Evolutionary conservation across 1,140 invertebrate genomes (phyloP), one percentile per base, ranked within the genome.

Genomic region (Cydia splendana): DNA sequence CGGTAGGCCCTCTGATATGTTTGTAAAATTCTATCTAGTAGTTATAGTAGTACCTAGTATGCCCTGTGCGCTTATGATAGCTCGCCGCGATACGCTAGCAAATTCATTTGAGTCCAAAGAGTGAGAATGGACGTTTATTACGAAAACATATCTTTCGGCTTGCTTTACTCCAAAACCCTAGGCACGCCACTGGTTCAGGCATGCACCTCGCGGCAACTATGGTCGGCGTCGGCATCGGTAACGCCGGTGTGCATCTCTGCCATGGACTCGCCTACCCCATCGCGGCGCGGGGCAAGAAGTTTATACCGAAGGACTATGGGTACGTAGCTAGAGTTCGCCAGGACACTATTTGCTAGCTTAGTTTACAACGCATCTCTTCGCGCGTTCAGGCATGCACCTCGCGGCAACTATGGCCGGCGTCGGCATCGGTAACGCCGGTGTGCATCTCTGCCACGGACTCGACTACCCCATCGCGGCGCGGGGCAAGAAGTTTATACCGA

Each of bases 171-270:
- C n/a, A n/a, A n/a, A n/a, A n/a, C n/a, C n/a, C n/a, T n/a, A n/a
- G n/a, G n/a, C n/a, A n/a, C n/a, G n/a, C n/a, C n/a, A n/a, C n/a
- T n/a, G n/a, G 97, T 6, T 96, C 97, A 2, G 92, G 95, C 77
- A 98, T 98, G 97, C 97, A 98, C 89, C 93, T 98, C 38, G 97
- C 98, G 0, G 97, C 97, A 75, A 96, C 97, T 0, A 98, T 98
- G 95, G 98, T 98, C 65, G 98, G 98, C 28, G 97, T 98, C 77
- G 98, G 98, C 28, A 98, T 98, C 89, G 98, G 98, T 77, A 98
- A 98, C 93, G 97, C 97, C 51, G 98, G 97, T 24, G 97, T 98
- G 12, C 98, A 99, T 92, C 93, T 98, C 12, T 98, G 97, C 82
- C 98, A 98, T 89, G 98, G 97, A 2, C 95, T 99, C 69, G 98